These are phyloP conservation scores for Paralichthys olivaceus DNA, from an alignment of 2,113 vertebrate species.

Conservation along the genomic window DNA sequence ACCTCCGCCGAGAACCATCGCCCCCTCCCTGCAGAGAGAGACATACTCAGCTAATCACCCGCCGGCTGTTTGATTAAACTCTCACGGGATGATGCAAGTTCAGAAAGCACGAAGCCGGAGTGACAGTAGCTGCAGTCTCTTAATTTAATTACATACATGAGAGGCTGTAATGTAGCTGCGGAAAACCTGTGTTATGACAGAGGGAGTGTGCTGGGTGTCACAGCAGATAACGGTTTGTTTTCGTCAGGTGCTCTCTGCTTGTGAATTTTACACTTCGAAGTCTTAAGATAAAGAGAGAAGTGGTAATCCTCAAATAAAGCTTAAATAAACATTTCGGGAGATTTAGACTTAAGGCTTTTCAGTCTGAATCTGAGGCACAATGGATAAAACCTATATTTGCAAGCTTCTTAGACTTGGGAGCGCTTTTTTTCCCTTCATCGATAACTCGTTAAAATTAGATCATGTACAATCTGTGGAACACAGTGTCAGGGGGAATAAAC, in stretches of 20 bases:
- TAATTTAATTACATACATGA: conserved; percentile 64
- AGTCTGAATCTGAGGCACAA: not conserved
- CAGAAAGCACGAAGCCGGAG: conserved; percentile 24
- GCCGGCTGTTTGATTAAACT: conserved; percentile 18
- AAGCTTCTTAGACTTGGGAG: not conserved
- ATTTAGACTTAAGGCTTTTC: not conserved
- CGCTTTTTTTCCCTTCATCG: not conserved
- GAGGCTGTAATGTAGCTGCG: conserved; percentile 27
- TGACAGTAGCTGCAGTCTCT: conserved; percentile 42
- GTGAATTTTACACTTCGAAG: conserved; percentile 2
- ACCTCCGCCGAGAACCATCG: not conserved
- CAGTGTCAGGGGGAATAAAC: not conserved
- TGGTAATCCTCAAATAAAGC: conserved; percentile 1
- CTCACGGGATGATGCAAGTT: conserved; percentile 28
- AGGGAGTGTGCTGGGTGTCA: conserved; percentile 29
- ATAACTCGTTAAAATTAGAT: conserved; percentile 3
- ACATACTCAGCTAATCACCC: conserved; percentile 13
- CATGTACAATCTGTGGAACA: not conserved
- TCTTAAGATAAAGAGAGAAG: not conserved
- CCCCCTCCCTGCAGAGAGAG: conserved; percentile 13
- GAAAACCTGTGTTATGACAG: conserved; percentile 21
- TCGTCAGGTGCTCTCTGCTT: conserved; percentile 16
- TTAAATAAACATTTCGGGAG: not conserved
- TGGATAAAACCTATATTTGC: not conserved
- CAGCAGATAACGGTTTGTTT: conserved; percentile 28